Evolutionary conservation across 2,797 vertebrate species (phyloP).

Genomic region (Halcyon chelicuti): DNA sequence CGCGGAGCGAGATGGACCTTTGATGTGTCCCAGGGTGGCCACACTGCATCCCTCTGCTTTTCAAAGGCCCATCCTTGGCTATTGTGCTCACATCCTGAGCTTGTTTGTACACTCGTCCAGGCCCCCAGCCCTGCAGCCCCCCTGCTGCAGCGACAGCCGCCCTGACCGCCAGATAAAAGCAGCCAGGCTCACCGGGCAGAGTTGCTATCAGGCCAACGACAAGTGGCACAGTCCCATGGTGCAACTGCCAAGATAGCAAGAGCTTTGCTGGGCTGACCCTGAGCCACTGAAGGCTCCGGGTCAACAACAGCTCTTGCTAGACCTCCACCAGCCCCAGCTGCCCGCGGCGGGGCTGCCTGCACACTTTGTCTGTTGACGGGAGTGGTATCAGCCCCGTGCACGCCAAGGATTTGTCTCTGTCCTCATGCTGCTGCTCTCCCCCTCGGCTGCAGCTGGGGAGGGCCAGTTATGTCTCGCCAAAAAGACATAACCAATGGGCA

Average conservation of each 20-base stretch:
- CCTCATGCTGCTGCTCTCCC: neutral
- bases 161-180: slow-evolving; percentile 10
- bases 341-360: neutral
- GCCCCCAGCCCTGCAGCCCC: neutral
- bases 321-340: neutral
- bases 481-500: neutral
- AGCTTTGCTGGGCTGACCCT: neutral
- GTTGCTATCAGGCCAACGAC: slow-evolving; percentile 15
- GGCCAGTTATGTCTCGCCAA: neutral
- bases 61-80: neutral
- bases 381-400: neutral
- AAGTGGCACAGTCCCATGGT: neutral
- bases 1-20: neutral
- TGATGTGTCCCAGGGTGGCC: neutral
- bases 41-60: neutral
- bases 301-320: neutral
- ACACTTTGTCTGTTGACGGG: neutral
- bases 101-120: slow-evolving; percentile 4
- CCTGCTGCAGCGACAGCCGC: neutral
- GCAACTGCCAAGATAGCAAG: neutral
- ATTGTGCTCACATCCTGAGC: slow-evolving; percentile 62
- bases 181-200: neutral
- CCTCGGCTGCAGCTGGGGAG: neutral
- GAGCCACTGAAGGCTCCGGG: neutral
- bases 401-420: neutral